Base-by-base conservation (phyloP, 1,140 invertebrate genomes). In the Drosophila elegans region DNA sequence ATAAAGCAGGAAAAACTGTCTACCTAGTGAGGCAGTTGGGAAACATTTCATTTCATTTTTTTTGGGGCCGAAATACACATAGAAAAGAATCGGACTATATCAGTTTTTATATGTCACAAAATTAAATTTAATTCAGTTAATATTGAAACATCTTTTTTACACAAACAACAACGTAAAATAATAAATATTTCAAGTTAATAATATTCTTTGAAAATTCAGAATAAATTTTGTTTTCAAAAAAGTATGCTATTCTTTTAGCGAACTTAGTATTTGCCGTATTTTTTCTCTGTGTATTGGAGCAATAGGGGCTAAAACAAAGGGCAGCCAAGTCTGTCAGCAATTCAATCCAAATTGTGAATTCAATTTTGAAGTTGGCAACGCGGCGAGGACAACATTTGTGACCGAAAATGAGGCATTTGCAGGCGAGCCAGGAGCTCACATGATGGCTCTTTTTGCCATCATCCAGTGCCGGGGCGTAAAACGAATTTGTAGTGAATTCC, bases 321-420 rank as follows among this genome's bases (percentile, higher is more conserved):
- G 54, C 49, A 56, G 55, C 39, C 55, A 39, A 27, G 32, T 44
- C 69, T 68, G 79, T 72, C 52, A 67, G 63, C 78, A 82, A 82
- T 82, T 78, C 74, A 68, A 85, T 85, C 75, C 81, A 74, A 68
- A 81, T 85, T 85, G 78, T 80, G 74, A 85, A 85, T 85, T 85
- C 74, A 85, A 85, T 85, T 84, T 85, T 71, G 67, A 68, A 85
- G 81, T 74, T 80, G 81, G 81, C 77, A 85, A 84, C 69, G 75
- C 68, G 46, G 25, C 55, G 51, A 41, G 67, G 54, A 71, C 57
- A 72, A 62, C 81, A 73, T 75, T 84, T 84, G 62, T 59, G 82
- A 63, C 73, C 74, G 59, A 57, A 77, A 77, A 72, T 77, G 79
- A 77, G 77, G 76, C 76, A 67, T 67, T 74, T 55, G 25, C 68